A percentile compares a stretch with the other conserved stretches of the same genome.
phyloP scores from a whole-genome alignment of 2,113 vertebrate genomes.

The Heterotis niloticus region DNA sequence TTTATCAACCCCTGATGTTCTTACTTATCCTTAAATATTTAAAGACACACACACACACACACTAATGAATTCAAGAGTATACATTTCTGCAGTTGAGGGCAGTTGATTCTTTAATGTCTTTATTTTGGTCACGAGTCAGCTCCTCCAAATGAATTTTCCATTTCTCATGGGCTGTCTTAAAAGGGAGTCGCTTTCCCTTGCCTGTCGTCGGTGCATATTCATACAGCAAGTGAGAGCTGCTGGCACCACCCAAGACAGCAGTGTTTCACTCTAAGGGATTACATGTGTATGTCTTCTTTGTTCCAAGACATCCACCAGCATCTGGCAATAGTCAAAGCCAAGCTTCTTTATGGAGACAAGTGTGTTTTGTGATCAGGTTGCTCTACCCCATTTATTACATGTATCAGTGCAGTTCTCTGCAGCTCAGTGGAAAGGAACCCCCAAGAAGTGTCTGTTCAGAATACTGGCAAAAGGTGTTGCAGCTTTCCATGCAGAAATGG shows the following conservation, averaged over 20 bases:
- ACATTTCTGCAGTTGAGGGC: not conserved
- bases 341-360: constrained; percentile 49
- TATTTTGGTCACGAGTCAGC: constrained; percentile 52
- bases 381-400: constrained; percentile 57
- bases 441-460: not conserved
- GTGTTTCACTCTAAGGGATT: constrained; percentile 50
- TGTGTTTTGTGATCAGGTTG: constrained; percentile 54
- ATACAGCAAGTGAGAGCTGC: constrained; percentile 43
- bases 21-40: not conserved
- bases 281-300: constrained; percentile 57
- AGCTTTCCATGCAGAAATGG: not conserved
- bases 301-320: constrained; percentile 51
- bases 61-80: not conserved
- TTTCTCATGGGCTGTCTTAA: constrained; percentile 42
- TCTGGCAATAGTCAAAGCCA: constrained; percentile 57
- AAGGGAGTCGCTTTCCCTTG: constrained; percentile 48
- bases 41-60: not conserved
- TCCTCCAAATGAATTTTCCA: constrained; percentile 58
- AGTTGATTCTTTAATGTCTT: constrained; percentile 23
- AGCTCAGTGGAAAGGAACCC: not conserved
- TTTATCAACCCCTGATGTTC: not conserved
- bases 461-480: not conserved
- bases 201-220: constrained; percentile 53
- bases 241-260: constrained; percentile 53
- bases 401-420: constrained; percentile 50